Evolutionary conservation across 2,888 invertebrate species (phyloP), one percentile per base, ranked within the genome.

Genomic region (Ligdia adustata): DNA sequence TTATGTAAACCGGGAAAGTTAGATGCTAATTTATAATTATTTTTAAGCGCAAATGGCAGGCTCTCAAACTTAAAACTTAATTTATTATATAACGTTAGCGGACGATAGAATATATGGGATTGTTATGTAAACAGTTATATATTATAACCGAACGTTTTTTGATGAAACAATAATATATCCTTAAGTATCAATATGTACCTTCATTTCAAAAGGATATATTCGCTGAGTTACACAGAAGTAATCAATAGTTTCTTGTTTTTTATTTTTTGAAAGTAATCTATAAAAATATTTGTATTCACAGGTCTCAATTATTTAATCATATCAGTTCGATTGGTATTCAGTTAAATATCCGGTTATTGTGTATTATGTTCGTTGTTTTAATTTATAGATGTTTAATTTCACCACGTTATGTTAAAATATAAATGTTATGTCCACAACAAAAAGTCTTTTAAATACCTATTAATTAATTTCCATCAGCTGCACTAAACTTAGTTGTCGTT

Each of bases 321-420:
- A 31, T 27, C 24, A 15, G 9, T 27, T 45, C 35, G 11, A 32
- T 15, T 28, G 16, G 37, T 40, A 41, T 18, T 42, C 33, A 46
- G 31, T 28, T 52, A 49, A 42, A 53, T 56, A 40, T 52, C 51
- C 56, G 52, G 56, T 62, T 67, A 68, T 71, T 76, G 70, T 76
- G 72, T 81, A 79, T 80, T 80, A 76, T 72, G 72, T 84, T 83
- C 75, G 80, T 89, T 89, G 86, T 87, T 87, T 87, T 90, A 83
- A 84, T 88, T 89, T 88, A 82, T 86, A 87, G 82, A 87, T 83
- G 80, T 90, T 90, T 82, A 82, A 81, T 77, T 82, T 79, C 82
- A 84, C 80, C 79, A 82, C 75, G 87, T 89, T 89, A 88, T 82
- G 78, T 88, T 85, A 78, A 77, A 89, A 85, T 87, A 88, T 82